A percentile compares a stretch with the other conserved stretches of the same genome.
These are phyloP conservation scores for Mirza zaza DNA, from an alignment of 2,113 vertebrate genomes.

Conservation along the genomic window DNA sequence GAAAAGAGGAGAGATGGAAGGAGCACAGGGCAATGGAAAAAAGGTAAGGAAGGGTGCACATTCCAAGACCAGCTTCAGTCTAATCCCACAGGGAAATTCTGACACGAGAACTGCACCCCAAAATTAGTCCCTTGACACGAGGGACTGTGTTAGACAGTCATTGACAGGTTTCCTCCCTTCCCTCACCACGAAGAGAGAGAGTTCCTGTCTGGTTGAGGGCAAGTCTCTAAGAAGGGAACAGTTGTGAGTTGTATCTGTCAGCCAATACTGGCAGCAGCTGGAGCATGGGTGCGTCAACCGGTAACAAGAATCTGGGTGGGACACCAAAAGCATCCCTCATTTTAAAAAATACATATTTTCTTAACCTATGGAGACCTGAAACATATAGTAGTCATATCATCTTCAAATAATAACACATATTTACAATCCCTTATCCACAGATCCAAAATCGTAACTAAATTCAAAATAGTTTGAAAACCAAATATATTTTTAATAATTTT, in stretches of 20 bases:
- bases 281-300: background rate
- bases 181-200: background rate
- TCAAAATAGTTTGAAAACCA: slow-evolving; percentile 9
- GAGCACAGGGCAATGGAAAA: background rate
- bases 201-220: background rate
- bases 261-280: background rate
- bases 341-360: background rate
- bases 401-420: background rate
- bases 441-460: background rate
- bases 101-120: background rate
- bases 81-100: background rate
- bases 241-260: background rate
- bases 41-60: background rate
- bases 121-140: background rate
- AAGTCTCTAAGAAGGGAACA: background rate
- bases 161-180: background rate
- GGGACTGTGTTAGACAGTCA: background rate
- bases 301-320: background rate
- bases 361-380: background rate
- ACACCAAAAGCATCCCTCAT: background rate
- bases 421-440: background rate
- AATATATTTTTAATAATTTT: slow-evolving; percentile 2
- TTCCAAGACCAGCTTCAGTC: background rate
- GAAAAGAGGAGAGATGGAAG: background rate
- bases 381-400: background rate